Percentiles rank a stretch among this genome's conserved stretches.
These are phyloP conservation scores for Nothoprocta pentlandii DNA, from an alignment of 2,113 vertebrate genomes.

Conservation along the genomic window DNA sequence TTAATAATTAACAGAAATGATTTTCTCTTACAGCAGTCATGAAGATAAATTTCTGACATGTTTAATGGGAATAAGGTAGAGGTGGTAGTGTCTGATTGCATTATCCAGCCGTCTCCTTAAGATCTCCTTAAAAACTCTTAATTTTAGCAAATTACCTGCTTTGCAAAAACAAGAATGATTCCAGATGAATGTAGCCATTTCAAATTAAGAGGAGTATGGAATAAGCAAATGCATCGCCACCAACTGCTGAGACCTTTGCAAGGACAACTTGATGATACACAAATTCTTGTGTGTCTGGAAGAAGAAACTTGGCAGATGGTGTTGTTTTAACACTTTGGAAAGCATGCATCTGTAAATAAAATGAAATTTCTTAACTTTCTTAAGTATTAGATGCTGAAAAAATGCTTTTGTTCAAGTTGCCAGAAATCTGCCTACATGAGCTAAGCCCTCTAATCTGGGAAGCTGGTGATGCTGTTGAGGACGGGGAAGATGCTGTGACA, in stretches of 20 bases:
- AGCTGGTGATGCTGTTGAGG: neutral
- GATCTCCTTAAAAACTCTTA: neutral
- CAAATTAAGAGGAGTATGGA: neutral
- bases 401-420: neutral
- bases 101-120: neutral
- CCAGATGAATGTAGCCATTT: neutral
- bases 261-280: neutral
- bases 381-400: neutral
- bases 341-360: neutral
- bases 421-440: neutral
- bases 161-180: neutral
- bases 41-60: neutral
- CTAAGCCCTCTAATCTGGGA: neutral
- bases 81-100: neutral
- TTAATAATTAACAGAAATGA: neutral
- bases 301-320: neutral
- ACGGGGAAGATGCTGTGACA: too few species aligned
- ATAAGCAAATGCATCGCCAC: neutral
- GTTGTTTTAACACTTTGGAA: neutral
- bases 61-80: neutral
- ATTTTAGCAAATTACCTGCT: neutral
- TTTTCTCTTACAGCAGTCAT: neutral
- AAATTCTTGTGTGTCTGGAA: neutral
- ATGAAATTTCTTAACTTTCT: neutral
- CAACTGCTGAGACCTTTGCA: constrained; percentile 18